Evolutionary conservation across 2,888 invertebrate species (phyloP).

Genomic region (Spisula solida): DNA sequence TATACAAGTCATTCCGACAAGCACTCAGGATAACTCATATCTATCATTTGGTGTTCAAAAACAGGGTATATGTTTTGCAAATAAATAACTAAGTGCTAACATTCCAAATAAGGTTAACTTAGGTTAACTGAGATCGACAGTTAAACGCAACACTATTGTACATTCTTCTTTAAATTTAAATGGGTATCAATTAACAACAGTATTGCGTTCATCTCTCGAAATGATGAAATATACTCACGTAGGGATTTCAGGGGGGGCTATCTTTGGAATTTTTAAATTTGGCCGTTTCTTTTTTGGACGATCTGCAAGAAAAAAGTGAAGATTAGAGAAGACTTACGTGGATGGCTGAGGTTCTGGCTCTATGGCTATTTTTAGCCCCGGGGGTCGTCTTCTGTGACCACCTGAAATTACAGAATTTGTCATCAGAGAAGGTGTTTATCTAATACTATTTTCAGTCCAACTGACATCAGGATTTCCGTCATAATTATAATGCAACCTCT

Average conservation of each 20-base stretch:
- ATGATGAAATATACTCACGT: not conserved
- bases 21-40: not conserved
- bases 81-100: not conserved
- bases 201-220: no score
- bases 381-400: conserved; percentile 62
- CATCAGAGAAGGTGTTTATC: not conserved
- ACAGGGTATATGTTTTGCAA: not conserved
- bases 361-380: conserved; percentile 62
- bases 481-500: no score
- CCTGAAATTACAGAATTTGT: conserved; percentile 51
- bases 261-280: conserved; percentile 28
- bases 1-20: not conserved
- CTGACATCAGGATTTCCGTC: no score
- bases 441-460: no score
- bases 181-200: no score
- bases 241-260: not conserved
- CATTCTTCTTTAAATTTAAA: no score
- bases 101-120: not conserved
- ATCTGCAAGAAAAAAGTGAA: conserved; percentile 23
- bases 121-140: no score
- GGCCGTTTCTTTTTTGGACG: conserved; percentile 27
- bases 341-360: conserved; percentile 53
- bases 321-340: conserved; percentile 49
- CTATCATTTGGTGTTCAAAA: not conserved
- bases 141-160: no score